Percentiles rank a stretch among this genome's conserved stretches.
phyloP scores from a whole-genome alignment of 2,113 vertebrate genomes.

The Theristicus caerulescens region DNA sequence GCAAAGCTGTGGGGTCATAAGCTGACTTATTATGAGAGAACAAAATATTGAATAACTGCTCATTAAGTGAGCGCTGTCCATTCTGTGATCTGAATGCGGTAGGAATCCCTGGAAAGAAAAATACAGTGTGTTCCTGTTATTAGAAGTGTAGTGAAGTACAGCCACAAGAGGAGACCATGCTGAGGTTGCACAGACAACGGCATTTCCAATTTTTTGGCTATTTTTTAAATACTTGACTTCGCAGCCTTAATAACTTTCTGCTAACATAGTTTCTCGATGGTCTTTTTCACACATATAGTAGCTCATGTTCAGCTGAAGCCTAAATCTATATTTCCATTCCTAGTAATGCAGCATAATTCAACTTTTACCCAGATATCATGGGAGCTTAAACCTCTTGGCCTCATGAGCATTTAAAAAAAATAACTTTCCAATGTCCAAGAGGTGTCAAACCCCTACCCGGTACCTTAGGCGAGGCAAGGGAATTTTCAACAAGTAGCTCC shows the following conservation, averaged over 20 bases:
- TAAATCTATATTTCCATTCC: neutral
- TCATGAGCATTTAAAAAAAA: neutral
- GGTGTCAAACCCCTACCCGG: neutral
- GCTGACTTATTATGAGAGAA: neutral
- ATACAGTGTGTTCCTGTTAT: neutral
- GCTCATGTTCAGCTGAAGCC: neutral
- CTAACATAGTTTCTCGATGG: neutral
- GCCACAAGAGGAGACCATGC: neutral
- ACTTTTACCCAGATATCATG: neutral
- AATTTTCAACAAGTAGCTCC: neutral
- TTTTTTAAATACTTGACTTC: neutral
- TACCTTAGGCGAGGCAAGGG: neutral
- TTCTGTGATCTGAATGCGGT: neutral
- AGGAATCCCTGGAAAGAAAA: neutral
- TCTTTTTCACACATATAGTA: neutral
- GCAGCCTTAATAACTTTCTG: neutral
- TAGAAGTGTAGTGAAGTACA: neutral
- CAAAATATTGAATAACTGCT: slow-evolving; percentile 23
- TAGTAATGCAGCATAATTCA: neutral
- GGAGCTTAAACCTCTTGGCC: neutral
- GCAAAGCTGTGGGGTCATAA: neutral
- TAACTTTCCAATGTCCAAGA: neutral
- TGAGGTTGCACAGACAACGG: neutral
- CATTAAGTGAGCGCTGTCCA: neutral
- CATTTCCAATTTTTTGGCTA: neutral